These are phyloP conservation scores for Eidolon helvum DNA, from an alignment of 2,113 vertebrate genomes.

Conservation along the genomic window DNA sequence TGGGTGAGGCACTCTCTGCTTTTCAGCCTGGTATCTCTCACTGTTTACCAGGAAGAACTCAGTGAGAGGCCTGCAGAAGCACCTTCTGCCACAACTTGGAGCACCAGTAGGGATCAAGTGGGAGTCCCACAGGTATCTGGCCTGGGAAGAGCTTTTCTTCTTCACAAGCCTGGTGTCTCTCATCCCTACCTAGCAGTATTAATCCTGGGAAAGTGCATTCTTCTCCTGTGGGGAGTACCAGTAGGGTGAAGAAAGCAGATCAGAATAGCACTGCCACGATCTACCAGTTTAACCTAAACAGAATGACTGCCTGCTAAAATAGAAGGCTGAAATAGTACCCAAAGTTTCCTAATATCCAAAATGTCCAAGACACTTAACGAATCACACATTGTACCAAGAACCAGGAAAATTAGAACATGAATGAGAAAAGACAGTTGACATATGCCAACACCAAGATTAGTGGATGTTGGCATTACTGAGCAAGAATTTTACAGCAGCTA, in stretches of 20 bases:
- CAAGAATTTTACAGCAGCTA: neutral
- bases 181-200: neutral
- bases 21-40: neutral
- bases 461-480: neutral
- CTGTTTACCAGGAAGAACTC: neutral
- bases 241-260: neutral
- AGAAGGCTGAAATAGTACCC: neutral
- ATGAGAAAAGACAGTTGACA: constrained; percentile 31
- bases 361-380: neutral
- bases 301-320: neutral
- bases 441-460: neutral
- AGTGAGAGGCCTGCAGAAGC: neutral
- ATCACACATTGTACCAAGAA: neutral
- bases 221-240: neutral
- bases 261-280: neutral
- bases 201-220: neutral
- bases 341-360: constrained; percentile 24
- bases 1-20: neutral
- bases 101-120: neutral
- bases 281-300: neutral
- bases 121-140: neutral
- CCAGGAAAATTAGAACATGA: constrained; percentile 28
- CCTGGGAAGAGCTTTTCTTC: neutral
- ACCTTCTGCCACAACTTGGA: neutral
- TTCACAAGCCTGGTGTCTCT: neutral